These are phyloP conservation scores for Philypnodon macrostomus DNA, from an alignment of 2,797 vertebrate genomes.

Conservation along the genomic window DNA sequence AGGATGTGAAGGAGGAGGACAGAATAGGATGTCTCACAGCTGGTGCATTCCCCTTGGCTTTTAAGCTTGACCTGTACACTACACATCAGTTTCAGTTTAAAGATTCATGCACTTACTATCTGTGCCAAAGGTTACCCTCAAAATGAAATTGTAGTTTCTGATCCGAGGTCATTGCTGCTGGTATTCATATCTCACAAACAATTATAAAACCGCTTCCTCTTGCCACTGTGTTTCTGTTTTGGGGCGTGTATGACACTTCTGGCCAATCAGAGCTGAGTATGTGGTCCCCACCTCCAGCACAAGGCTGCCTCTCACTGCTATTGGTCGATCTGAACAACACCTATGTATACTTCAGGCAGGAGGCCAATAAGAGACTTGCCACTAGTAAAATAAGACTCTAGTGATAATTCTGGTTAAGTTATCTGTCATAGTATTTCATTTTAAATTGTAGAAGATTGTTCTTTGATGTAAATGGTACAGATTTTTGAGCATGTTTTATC, in stretches of 20 bases:
- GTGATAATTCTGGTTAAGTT: slow-evolving; percentile 6
- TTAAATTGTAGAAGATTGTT: background rate
- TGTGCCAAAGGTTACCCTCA: no score
- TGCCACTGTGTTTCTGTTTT: slow-evolving; percentile 11
- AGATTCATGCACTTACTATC: no score
- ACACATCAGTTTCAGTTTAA: no score
- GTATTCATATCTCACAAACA: slow-evolving; percentile 20
- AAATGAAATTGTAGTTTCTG: slow-evolving; percentile 22
- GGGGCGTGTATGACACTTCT: slow-evolving; percentile 32
- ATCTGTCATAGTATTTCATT: background rate
- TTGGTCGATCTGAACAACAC: slow-evolving; percentile 51
- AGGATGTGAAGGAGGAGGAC: slow-evolving; percentile 40
- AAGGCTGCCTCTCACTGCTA: slow-evolving; percentile 17
- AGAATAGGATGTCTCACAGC: slow-evolving; percentile 53
- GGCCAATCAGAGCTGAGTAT: slow-evolving; percentile 62
- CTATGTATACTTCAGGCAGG: slow-evolving; percentile 15
- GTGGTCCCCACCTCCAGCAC: slow-evolving; percentile 62
- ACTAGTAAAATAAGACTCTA: slow-evolving; percentile 12
- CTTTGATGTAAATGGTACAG: no score
- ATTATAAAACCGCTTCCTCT: slow-evolving; percentile 12
- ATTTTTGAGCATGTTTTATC: no score
- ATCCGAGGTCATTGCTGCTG: slow-evolving; percentile 31
- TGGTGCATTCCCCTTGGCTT: slow-evolving; percentile 48
- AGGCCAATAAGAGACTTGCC: slow-evolving; percentile 42
- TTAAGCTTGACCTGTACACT: no score